A percentile compares a stretch with the other conserved stretches of the same genome.
Evolutionary conservation across 2,113 vertebrate genomes (phyloP).

Genomic region (Xenopus borealis): DNA sequence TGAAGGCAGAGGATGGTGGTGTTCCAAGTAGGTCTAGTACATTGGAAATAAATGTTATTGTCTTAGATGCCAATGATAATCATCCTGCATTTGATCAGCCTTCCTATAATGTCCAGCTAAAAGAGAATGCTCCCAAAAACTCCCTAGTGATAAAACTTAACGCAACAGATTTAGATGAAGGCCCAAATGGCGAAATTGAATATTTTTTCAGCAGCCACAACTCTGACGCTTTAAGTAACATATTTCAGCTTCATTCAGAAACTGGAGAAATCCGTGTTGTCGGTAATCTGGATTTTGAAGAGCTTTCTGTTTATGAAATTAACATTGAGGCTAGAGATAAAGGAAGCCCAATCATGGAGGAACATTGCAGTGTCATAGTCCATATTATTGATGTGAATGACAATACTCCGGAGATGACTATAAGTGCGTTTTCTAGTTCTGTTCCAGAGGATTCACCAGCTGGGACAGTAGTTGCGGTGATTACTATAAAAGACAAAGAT

Average conservation of each 20-base stretch:
- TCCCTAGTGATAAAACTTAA: slow-evolving; percentile 69
- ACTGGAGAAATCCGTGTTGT: slow-evolving; percentile 72
- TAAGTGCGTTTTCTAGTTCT: slow-evolving; percentile 73
- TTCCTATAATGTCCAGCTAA: slow-evolving; percentile 63
- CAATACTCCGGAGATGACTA: slow-evolving; percentile 73
- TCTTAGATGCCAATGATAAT: slow-evolving; percentile 81
- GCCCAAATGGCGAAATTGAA: slow-evolving; percentile 71
- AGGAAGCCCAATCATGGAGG: slow-evolving; percentile 69
- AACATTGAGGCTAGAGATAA: slow-evolving; percentile 78
- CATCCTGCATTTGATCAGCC: slow-evolving; percentile 73
- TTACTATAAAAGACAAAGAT: slow-evolving; percentile 77
- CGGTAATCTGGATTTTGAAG: slow-evolving; percentile 77
- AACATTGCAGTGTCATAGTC: slow-evolving; percentile 73
- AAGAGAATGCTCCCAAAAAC: slow-evolving; percentile 70
- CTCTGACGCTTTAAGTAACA: slow-evolving; percentile 66
- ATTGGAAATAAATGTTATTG: slow-evolving; percentile 67
- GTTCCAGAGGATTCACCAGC: slow-evolving; percentile 69
- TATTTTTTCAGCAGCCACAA: slow-evolving; percentile 74
- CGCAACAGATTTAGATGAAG: slow-evolving; percentile 79
- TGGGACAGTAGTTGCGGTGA: slow-evolving; percentile 75
- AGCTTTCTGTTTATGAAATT: slow-evolving; percentile 70
- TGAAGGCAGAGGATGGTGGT: slow-evolving; percentile 79
- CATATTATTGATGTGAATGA: slow-evolving; percentile 79
- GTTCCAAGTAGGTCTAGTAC: slow-evolving; percentile 68
- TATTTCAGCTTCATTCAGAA: slow-evolving; percentile 71